Evolutionary conservation across 2,888 invertebrate species (phyloP), one percentile per base, ranked within the genome.

Genomic region (Homarus gammarus): DNA sequence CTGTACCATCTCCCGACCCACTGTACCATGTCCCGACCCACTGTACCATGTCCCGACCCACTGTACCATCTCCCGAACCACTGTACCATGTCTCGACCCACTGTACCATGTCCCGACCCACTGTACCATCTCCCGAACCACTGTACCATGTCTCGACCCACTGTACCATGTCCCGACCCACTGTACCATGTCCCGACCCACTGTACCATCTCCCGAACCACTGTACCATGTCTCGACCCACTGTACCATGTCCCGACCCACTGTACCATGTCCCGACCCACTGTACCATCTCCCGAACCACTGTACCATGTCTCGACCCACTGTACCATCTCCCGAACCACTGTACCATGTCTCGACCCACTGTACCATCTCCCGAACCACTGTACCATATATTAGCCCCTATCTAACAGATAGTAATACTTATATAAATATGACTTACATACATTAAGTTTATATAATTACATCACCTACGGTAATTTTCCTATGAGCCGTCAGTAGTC

Each of bases 101-200:
- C 51, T 56, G 51, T 56, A 56, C 51, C 51, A 56, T n/a, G n/a
- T n/a, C 56, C 15, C 56, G 18, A 51, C 10, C 22, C 18, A 3
- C 51, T 18, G 51, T 22, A 18, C 15, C 22, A 56, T 0, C 51
- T 56, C 1, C 44, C 0, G 44, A n/a, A n/a, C n/a, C 51, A 15
- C 51, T 56, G 51, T 56, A 22, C 51, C 51, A 56, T 22, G 18
- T 3, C 18, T 10, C 10, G 18, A 3, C 15, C 51, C 51, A 15
- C 51, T 56, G 51, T 56, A 56, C 51, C 51, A 56, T n/a, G n/a
- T n/a, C n/a, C n/a, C n/a, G n/a, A n/a, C n/a, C 56, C 51, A 56
- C 22, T 49, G 44, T 49, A 49, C 44, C 44, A 49, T 49, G 44
- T 2, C 51, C 51, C 2, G 18, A n/a, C n/a, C n/a, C 51, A 15